phyloP scores from a whole-genome alignment of 1,140 invertebrate species.

The Asbolus verrucosus region DNA sequence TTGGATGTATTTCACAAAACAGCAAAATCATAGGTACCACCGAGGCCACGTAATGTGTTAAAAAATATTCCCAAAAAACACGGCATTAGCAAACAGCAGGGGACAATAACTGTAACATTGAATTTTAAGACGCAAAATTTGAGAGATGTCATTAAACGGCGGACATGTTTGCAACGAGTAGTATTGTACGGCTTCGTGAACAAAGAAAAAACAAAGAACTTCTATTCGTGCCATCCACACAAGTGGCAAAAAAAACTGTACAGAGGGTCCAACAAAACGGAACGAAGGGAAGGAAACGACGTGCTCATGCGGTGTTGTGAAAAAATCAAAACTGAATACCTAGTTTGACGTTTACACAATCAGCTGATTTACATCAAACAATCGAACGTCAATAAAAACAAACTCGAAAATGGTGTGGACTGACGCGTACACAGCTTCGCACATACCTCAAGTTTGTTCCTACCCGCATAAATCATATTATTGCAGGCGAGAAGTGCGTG shows the following conservation, averaged over 20 bases:
- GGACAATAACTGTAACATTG: neutral
- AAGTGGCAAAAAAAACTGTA: constrained; percentile 6
- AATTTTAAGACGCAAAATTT: constrained; percentile 49
- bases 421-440: neutral
- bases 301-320: constrained; percentile 29
- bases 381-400: constrained; percentile 43
- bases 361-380: constrained; percentile 61
- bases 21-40: too few relatives aligned
- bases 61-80: too few relatives aligned
- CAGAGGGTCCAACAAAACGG: neutral
- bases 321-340: constrained; percentile 23
- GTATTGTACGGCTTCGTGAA: constrained; percentile 40
- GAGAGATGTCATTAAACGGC: constrained; percentile 52
- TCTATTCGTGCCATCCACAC: constrained; percentile 7
- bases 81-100: too few relatives aligned
- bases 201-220: constrained; percentile 27
- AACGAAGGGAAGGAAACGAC: constrained; percentile 15
- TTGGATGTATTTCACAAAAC: too few relatives aligned
- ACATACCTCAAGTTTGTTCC: constrained; percentile 72
- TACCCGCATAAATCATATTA: constrained; percentile 69
- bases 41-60: too few relatives aligned
- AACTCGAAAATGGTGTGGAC: neutral
- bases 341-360: constrained; percentile 55
- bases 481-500: constrained; percentile 43
- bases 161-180: constrained; percentile 53